A percentile compares a stretch with the other conserved stretches of the same genome.
Conservation (phyloP, 2,888 invertebrate genomes). For the Lingula anatina region DNA sequence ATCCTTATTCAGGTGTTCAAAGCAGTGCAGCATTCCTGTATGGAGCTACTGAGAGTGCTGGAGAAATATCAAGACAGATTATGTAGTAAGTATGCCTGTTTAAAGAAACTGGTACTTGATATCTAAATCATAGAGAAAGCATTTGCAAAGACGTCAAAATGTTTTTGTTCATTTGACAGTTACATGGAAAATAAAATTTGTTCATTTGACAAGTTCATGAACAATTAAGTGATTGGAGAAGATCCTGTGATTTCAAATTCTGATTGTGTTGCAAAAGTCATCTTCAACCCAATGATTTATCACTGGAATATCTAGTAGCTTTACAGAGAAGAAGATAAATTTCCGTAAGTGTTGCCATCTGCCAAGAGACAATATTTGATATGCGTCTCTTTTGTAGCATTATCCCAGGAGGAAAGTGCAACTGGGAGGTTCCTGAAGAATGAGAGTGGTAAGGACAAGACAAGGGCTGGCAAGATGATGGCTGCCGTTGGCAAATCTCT, state of each 20-base stretch:
- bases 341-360: too few species aligned
- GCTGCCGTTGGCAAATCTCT: conserved; percentile 78
- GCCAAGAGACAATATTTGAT: too few species aligned
- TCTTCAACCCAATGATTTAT: too few species aligned
- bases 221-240: neutral
- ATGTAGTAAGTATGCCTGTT: conserved; percentile 68
- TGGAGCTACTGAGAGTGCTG: conserved; percentile 78
- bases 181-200: neutral
- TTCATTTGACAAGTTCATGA: neutral
- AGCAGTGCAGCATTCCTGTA: conserved; percentile 82
- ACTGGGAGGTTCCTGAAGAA: conserved; percentile 92
- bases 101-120: too few species aligned
- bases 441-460: conserved; percentile 80
- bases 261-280: too few species aligned
- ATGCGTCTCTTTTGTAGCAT: too few species aligned
- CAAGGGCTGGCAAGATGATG: conserved; percentile 80
- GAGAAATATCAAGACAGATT: conserved; percentile 91
- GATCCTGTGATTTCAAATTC: too few species aligned
- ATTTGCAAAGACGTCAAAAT: too few species aligned
- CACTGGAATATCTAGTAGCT: too few species aligned
- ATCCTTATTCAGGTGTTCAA: conserved; percentile 46
- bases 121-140: too few species aligned
- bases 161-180: too few species aligned
- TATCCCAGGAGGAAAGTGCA: conserved; percentile 93
- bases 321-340: too few species aligned